Conservation (phyloP, 1,140 invertebrate species). For the Drosophila fuyamai region DNA sequence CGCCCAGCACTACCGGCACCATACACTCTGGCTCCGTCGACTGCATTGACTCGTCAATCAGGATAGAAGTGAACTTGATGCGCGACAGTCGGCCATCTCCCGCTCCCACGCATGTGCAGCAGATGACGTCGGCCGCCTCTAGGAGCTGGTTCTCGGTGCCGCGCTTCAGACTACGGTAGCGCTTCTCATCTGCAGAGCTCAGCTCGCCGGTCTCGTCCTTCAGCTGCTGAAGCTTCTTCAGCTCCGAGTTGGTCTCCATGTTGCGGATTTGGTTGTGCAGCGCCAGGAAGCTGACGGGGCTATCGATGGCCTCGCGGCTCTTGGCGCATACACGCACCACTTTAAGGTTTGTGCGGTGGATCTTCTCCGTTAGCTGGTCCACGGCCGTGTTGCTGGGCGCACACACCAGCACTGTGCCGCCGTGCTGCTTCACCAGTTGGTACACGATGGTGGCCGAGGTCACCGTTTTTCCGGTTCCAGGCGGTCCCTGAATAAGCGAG, state of each 20-base stretch:
- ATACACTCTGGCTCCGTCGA: slow-evolving; percentile 99
- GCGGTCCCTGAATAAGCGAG: slow-evolving; percentile 97
- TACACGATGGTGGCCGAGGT: slow-evolving; percentile 99
- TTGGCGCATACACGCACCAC: slow-evolving; percentile 99
- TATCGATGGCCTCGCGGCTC: slow-evolving; percentile 98
- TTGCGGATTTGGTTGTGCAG: slow-evolving; percentile 99
- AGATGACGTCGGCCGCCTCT: slow-evolving; percentile 99
- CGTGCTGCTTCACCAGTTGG: slow-evolving; percentile 97
- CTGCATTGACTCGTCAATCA: slow-evolving; percentile 99
- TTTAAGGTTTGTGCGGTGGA: slow-evolving; percentile 98
- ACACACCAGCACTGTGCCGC: slow-evolving; percentile 98
- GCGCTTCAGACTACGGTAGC: slow-evolving; percentile 96
- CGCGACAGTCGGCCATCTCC: slow-evolving; percentile 96
- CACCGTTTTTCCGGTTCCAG: slow-evolving; percentile 98
- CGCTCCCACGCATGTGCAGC: slow-evolving; percentile 99
- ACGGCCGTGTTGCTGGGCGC: slow-evolving; percentile 99
- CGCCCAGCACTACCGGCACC: slow-evolving; percentile 99
- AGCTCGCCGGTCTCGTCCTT: slow-evolving; percentile 99
- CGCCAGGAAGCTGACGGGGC: slow-evolving; percentile 98
- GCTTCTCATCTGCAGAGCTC: slow-evolving; percentile 96
- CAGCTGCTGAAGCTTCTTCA: slow-evolving; percentile 97
- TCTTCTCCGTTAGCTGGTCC: slow-evolving; percentile 99
- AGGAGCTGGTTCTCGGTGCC: slow-evolving; percentile 96
- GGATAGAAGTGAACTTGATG: slow-evolving; percentile 97
- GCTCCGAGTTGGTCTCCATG: slow-evolving; percentile 94